Conservation (phyloP, 2,113 vertebrate genomes). For the Hemiprocne comata region DNA sequence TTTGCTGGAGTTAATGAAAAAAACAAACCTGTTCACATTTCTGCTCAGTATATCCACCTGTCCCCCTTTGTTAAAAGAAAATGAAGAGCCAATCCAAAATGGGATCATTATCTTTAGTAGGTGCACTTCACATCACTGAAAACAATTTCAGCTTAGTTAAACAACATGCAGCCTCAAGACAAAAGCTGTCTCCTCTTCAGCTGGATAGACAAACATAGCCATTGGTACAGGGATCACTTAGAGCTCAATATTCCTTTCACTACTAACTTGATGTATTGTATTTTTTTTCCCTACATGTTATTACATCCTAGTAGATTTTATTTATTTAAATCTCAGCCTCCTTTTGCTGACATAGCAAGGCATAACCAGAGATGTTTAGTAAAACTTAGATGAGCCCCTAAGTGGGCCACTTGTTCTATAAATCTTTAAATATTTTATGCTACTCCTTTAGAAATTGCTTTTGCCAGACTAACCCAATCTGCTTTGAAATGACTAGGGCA, state of each 20-base stretch:
- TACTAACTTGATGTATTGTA: slow-evolving; percentile 18
- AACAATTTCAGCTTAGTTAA: slow-evolving; percentile 61
- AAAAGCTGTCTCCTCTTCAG: slow-evolving; percentile 50
- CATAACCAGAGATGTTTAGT: slow-evolving; percentile 67
- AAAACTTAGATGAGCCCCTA: slow-evolving; percentile 71
- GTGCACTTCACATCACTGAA: slow-evolving; percentile 17
- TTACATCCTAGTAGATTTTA: slow-evolving; percentile 49
- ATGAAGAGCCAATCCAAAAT: not conserved
- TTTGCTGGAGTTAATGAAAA: slow-evolving; percentile 28
- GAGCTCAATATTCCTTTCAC: slow-evolving; percentile 58
- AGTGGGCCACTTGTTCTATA: slow-evolving; percentile 70
- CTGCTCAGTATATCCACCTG: slow-evolving; percentile 22
- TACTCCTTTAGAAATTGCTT: slow-evolving; percentile 53
- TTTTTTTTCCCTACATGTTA: slow-evolving; percentile 25
- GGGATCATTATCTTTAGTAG: slow-evolving; percentile 34
- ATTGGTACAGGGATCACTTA: slow-evolving; percentile 24
- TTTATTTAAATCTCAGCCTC: slow-evolving; percentile 67
- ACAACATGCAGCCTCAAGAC: slow-evolving; percentile 33
- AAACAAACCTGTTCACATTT: not conserved
- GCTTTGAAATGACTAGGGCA: slow-evolving; percentile 44
- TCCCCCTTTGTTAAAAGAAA: slow-evolving; percentile 36
- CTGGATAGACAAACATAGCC: slow-evolving; percentile 31
- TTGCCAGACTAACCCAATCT: slow-evolving; percentile 62
- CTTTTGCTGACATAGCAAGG: slow-evolving; percentile 70
- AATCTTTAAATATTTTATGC: slow-evolving; percentile 73